Evolutionary conservation across 1,140 invertebrate genomes (phyloP), one percentile per base, ranked within the genome.

Genomic region (Formica exsecta): DNA sequence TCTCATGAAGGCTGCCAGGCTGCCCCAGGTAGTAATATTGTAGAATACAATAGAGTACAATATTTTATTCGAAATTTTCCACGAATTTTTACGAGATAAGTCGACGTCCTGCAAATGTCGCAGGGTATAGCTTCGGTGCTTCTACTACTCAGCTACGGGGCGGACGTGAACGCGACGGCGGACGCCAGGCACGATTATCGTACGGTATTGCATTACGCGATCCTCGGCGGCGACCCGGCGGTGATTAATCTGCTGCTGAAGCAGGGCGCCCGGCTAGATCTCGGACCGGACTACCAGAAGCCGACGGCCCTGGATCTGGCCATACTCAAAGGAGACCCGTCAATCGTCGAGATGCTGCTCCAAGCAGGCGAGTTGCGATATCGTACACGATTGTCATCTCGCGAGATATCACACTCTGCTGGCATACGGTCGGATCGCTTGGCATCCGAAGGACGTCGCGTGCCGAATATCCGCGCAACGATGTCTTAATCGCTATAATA

Each of bases 151-250:
- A 97, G 96, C 85, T 97, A 97, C 91, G 98, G 97, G 0, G 98
- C 98, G 11, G 96, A 98, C 92, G 97, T 98, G 1, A 98, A 98
- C 93, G 97, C 97, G 1, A 97, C 97, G 95, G 96, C 98, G 0
- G 97, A 98, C 92, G 96, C 97, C 29, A 95, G 98, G 66, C 97
- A 98, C 92, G 98, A 98, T 91, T 97, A 96, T 92, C 95, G 98
- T 73, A 98, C 98, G 8, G 97, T 98, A 25, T 95, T 99, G 86
- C 98, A 98, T 93, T 98, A 98, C 92, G 98, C 97, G n/a, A 97
- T 98, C 4, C 95, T 98, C 13, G 97, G 97, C 51, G 97, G 97
- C 79, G 98, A 98, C 92, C 95, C 96, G 62, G 96, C 96, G 1
- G 97, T 98, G 2, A 97, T 98, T 0, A 97, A 98, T 92, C 94